phyloP scores from a whole-genome alignment of 2,113 vertebrate species.

The Apistogramma diplotaenia region DNA sequence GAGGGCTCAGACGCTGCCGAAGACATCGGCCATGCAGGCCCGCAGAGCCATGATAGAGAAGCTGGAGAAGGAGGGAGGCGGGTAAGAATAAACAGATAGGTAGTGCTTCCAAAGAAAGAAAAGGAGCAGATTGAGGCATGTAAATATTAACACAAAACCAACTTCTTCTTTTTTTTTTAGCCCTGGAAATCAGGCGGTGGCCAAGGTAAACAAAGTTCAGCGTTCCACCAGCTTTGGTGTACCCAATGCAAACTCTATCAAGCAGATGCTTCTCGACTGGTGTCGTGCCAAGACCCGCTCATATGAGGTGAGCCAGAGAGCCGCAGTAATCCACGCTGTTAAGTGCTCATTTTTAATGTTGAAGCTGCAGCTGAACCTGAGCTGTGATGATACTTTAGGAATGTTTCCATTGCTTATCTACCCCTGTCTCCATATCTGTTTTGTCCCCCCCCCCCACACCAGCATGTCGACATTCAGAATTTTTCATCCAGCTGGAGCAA shows the following conservation, averaged over 20 bases:
- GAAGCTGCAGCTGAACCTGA: not conserved
- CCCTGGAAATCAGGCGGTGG: slow-evolving; percentile 70
- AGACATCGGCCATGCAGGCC: slow-evolving; percentile 87
- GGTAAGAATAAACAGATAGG: slow-evolving; percentile 75
- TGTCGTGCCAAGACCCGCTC: slow-evolving; percentile 94
- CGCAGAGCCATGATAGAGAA: slow-evolving; percentile 97
- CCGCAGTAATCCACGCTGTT: not conserved
- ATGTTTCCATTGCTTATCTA: slow-evolving; percentile 4
- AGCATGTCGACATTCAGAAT: slow-evolving; percentile 98
- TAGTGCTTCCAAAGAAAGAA: slow-evolving; percentile 36
- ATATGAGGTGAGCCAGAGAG: slow-evolving; percentile 83
- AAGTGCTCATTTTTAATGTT: not conserved
- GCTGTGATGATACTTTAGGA: not conserved
- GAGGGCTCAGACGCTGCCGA: slow-evolving; percentile 92
- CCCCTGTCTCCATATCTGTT: not conserved
- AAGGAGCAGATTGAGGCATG: not conserved
- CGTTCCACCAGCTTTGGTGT: slow-evolving; percentile 92
- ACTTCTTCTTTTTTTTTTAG: slow-evolving; percentile 52
- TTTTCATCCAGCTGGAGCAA: slow-evolving; percentile 98
- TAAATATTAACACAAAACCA: slow-evolving; percentile 39
- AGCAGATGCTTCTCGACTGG: slow-evolving; percentile 99
- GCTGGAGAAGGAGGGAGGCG: slow-evolving; percentile 86
- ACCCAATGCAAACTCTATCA: slow-evolving; percentile 96
- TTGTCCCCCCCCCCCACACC: not conserved
- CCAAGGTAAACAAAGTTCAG: slow-evolving; percentile 82